phyloP scores from a whole-genome alignment of 2,113 vertebrate genomes.

The Ploceus nigricollis region DNA sequence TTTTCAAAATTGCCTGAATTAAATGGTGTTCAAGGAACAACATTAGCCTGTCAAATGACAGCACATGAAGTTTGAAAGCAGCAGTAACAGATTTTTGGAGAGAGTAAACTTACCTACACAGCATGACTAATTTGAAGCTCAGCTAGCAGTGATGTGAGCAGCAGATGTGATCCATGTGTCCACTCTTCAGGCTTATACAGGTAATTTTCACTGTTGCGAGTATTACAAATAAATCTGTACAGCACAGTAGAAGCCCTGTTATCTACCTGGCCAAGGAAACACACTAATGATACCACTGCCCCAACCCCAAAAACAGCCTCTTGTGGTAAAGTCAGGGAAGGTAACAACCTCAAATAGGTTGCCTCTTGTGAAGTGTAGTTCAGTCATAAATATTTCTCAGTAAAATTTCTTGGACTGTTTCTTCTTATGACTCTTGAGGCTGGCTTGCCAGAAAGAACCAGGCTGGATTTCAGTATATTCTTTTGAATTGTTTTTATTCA shows the following conservation, averaged over 20 bases:
- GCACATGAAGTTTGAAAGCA: neutral
- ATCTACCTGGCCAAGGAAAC: neutral
- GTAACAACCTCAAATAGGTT: rapidly evolving
- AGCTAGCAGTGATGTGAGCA: slow-evolving; percentile 32
- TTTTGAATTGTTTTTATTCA: neutral
- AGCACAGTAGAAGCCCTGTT: neutral
- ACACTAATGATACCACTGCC: neutral
- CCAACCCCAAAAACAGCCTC: rapidly evolving
- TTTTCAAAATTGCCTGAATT: neutral
- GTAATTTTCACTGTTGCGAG: neutral
- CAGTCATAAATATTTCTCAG: neutral
- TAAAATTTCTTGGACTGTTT: neutral
- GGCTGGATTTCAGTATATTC: neutral
- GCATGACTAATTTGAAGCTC: slow-evolving; percentile 52
- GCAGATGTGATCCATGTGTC: neutral
- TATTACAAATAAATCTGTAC: neutral
- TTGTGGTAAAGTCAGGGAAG: neutral
- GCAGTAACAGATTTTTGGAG: neutral
- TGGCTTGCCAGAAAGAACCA: neutral
- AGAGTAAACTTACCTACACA: slow-evolving; percentile 51
- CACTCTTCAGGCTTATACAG: slow-evolving; percentile 3
- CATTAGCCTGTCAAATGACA: neutral
- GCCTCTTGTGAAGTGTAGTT: neutral
- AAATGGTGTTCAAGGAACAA: neutral
- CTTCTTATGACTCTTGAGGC: neutral